Percentiles rank a stretch among this genome's conserved stretches.
Evolutionary conservation across 2,113 vertebrate genomes (phyloP).

Genomic region (Gopherus evgoodei): DNA sequence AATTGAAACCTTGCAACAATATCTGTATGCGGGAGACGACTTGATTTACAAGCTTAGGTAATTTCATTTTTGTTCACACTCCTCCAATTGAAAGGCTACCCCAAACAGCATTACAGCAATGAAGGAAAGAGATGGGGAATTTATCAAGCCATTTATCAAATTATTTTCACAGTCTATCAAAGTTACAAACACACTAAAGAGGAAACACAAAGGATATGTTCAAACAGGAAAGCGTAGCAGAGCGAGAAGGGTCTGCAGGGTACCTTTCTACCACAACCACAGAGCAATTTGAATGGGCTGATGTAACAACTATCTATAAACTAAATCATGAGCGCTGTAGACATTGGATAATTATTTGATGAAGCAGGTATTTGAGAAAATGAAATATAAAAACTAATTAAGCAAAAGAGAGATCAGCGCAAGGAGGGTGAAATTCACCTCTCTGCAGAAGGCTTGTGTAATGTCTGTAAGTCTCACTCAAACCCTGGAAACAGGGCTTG

Average conservation of each 20-base stretch:
- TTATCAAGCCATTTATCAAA: conserved; percentile 67
- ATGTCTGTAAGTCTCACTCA: background rate
- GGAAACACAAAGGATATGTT: background rate
- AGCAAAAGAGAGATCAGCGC: background rate
- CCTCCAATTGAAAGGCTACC: conserved; percentile 52
- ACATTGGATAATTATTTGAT: background rate
- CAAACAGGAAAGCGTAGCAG: background rate
- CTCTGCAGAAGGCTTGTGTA: background rate
- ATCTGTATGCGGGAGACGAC: conserved; percentile 60
- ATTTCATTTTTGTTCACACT: conserved; percentile 69
- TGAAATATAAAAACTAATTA: background rate
- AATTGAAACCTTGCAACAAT: conserved; percentile 59
- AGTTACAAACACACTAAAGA: conserved; percentile 11
- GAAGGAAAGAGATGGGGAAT: conserved; percentile 56
- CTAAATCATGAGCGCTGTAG: background rate
- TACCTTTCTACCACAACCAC: background rate
- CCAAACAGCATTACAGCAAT: conserved; percentile 8
- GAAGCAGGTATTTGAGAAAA: background rate
- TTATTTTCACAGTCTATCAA: conserved; percentile 66
- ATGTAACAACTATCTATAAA: background rate
- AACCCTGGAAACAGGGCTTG: background rate
- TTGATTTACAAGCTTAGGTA: conserved; percentile 61
- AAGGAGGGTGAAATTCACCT: background rate
- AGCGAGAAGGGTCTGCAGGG: background rate
- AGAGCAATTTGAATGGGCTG: background rate